These are phyloP conservation scores for Cynaeus angustus DNA, from an alignment of 2,888 invertebrate species.

Conservation along the genomic window DNA sequence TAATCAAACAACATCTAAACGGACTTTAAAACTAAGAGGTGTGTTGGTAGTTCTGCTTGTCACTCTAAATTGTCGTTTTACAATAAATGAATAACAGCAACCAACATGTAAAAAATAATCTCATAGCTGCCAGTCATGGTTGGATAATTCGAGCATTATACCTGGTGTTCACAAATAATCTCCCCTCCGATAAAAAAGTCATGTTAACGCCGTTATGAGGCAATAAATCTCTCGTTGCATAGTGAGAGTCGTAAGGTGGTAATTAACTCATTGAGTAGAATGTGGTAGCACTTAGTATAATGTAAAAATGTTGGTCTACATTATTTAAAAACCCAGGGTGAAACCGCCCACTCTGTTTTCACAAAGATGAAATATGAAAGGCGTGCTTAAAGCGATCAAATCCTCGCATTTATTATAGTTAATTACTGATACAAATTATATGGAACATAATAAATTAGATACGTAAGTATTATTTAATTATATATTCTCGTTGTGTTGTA, in stretches of 20 bases:
- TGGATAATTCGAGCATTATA: no score
- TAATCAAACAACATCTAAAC: no score
- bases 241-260: conserved; percentile 44
- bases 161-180: not conserved
- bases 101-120: no score
- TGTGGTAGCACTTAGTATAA: conserved; percentile 54
- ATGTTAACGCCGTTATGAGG: conserved; percentile 32
- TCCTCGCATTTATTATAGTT: conserved; percentile 64
- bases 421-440: conserved; percentile 70
- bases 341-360: conserved; percentile 57
- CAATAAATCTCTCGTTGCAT: conserved; percentile 41
- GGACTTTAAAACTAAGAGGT: no score
- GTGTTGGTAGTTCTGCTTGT: no score
- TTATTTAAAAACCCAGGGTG: conserved; percentile 52
- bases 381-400: conserved; percentile 62
- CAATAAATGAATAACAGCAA: no score
- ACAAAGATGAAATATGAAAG: conserved; percentile 63
- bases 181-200: conserved; percentile 13
- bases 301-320: conserved; percentile 52
- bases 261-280: conserved; percentile 55
- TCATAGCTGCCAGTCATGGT: no score
- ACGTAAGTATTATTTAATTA: conserved; percentile 71
- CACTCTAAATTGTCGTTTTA: no score
- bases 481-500: conserved; percentile 57
- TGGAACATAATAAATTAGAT: conserved; percentile 70